These are phyloP conservation scores for Drosophila santomea DNA, from an alignment of 1,140 invertebrate species.

Conservation along the genomic window DNA sequence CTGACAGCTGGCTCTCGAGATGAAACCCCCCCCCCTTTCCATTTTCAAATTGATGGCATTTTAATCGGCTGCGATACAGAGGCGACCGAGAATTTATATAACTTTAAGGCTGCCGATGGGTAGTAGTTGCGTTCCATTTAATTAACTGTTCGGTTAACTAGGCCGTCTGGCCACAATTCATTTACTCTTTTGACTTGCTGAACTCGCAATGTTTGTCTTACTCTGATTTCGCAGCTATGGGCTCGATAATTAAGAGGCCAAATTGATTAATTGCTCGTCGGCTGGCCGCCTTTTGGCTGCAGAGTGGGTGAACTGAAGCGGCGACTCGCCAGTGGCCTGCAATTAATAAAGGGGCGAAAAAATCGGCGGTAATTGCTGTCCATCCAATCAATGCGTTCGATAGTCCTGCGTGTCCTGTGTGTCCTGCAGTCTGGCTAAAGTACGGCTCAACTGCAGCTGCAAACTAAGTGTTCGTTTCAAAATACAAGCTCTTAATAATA, in stretches of 20 bases:
- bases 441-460: neutral
- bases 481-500: no score
- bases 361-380: conserved; percentile 32
- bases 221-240: conserved; percentile 19
- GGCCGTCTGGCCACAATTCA: neutral
- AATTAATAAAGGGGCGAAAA: conserved; percentile 52
- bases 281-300: conserved; percentile 20
- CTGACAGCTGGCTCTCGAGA: conserved; percentile 10
- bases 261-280: conserved; percentile 65
- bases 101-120: neutral
- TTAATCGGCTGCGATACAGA: conserved; percentile 25
- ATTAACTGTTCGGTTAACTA: conserved; percentile 9
- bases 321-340: conserved; percentile 8
- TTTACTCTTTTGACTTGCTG: conserved; percentile 4
- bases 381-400: conserved; percentile 52
- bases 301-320: conserved; percentile 6
- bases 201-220: conserved; percentile 24
- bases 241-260: conserved; percentile 43
- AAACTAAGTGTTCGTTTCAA: no score
- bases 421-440: neutral
- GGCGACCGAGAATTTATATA: neutral
- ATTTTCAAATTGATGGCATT: conserved; percentile 45
- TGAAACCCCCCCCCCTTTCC: conserved; percentile 18
- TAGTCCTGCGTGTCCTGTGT: conserved; percentile 24
- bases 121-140: conserved; percentile 2